phyloP scores from a whole-genome alignment of 2,888 invertebrate genomes.

The Amblyjoppa fuscipennis region DNA sequence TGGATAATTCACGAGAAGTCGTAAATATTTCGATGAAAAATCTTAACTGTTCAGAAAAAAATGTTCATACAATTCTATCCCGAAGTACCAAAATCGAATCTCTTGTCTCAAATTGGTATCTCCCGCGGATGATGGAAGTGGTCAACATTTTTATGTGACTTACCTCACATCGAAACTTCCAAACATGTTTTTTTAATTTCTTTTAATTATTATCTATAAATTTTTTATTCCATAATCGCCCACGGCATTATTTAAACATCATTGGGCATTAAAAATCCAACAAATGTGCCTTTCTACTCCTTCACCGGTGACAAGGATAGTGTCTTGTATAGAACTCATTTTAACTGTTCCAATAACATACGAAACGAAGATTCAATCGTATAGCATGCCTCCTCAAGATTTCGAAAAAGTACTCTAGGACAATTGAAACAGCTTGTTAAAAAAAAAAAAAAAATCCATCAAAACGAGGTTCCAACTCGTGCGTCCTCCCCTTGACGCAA shows the following conservation, averaged over 20 bases:
- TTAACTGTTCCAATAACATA: too few relatives aligned
- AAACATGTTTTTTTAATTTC: too few relatives aligned
- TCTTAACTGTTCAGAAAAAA: not conserved
- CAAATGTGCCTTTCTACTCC: not conserved
- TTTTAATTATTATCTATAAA: too few relatives aligned
- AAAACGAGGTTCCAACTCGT: not conserved
- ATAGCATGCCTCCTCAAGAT: not conserved
- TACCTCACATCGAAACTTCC: too few relatives aligned
- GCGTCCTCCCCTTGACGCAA: not conserved
- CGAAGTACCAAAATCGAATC: not conserved
- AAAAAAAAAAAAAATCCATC: not conserved
- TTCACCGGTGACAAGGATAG: too few relatives aligned
- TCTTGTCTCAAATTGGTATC: not conserved
- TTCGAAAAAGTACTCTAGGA: not conserved
- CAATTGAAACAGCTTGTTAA: not conserved
- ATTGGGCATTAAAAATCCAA: too few relatives aligned
- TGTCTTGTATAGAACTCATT: not conserved
- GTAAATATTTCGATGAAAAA: not conserved
- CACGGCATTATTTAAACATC: too few relatives aligned
- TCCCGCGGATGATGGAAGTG: not conserved
- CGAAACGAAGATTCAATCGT: not conserved
- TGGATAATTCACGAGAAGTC: not conserved
- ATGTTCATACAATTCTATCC: not conserved
- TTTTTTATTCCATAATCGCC: too few relatives aligned
- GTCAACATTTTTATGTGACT: not conserved